These are phyloP conservation scores for Dicyrtoma fusca DNA, from an alignment of 2,888 invertebrate genomes.

Conservation along the genomic window DNA sequence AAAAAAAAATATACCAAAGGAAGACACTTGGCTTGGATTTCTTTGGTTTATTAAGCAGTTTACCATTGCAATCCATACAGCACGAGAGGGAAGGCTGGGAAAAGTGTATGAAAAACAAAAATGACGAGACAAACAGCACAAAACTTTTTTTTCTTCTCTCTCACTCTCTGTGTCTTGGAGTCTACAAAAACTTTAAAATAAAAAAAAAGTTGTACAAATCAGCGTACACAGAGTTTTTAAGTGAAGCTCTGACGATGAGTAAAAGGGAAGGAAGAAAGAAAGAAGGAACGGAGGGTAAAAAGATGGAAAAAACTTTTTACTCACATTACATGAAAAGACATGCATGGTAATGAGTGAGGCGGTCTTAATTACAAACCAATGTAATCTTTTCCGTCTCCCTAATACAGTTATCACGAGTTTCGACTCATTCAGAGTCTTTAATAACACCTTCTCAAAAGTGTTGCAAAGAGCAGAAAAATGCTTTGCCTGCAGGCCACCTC, in stretches of 20 bases:
- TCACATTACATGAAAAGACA: slow-evolving; percentile 8
- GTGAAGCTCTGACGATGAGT: slow-evolving; percentile 3
- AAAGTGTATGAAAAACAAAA: background rate
- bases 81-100: background rate
- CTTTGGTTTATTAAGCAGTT: background rate
- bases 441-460: slow-evolving; percentile 19
- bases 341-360: slow-evolving; percentile 29
- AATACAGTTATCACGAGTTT: slow-evolving; percentile 51
- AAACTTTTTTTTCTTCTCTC: background rate
- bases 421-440: slow-evolving; percentile 18
- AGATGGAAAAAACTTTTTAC: slow-evolving; percentile 32
- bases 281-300: slow-evolving; percentile 13
- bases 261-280: slow-evolving; percentile 6
- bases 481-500: slow-evolving; percentile 20
- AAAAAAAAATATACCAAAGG: too few relatives aligned
- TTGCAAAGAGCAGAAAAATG: slow-evolving; percentile 28
- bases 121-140: background rate
- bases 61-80: too few relatives aligned
- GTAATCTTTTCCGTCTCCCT: slow-evolving; percentile 44
- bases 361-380: slow-evolving; percentile 53
- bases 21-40: too few relatives aligned
- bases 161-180: background rate
- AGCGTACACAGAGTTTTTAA: background rate
- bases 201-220: background rate
- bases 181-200: too few relatives aligned